Conservation (phyloP, 2,888 invertebrate genomes). For the Alsophila aescularia region DNA sequence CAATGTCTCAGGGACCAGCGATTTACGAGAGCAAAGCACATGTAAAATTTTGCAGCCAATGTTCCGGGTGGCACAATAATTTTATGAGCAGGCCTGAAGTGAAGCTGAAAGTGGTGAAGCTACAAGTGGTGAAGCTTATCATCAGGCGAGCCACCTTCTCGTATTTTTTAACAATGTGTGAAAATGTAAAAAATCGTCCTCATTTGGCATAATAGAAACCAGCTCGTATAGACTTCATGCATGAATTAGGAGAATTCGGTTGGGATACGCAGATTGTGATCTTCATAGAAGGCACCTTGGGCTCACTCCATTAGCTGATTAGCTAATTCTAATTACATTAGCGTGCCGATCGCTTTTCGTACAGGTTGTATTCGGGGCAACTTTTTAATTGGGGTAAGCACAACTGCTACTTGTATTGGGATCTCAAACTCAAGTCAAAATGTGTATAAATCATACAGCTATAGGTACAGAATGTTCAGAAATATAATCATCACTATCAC, state of each 20-base stretch:
- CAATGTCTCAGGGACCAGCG: too few relatives aligned
- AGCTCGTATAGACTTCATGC: slow-evolving; percentile 28
- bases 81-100: too few relatives aligned
- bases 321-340: slow-evolving; percentile 59
- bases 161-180: too few relatives aligned
- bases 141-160: too few relatives aligned
- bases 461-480: too few relatives aligned
- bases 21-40: too few relatives aligned
- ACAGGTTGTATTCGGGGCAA: slow-evolving; percentile 25
- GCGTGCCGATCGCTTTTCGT: slow-evolving; percentile 47
- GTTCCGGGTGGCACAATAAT: too few relatives aligned
- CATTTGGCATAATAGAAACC: slow-evolving; percentile 8
- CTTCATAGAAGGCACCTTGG: slow-evolving; percentile 56
- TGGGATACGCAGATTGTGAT: slow-evolving; percentile 57
- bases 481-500: too few relatives aligned
- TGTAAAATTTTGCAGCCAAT: too few relatives aligned
- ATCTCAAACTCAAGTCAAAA: not conserved
- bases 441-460: too few relatives aligned
- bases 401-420: slow-evolving; percentile 4
- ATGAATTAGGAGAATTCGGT: slow-evolving; percentile 32
- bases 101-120: too few relatives aligned
- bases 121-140: too few relatives aligned
- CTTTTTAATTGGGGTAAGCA: slow-evolving; percentile 29
- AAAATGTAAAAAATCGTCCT: not conserved
- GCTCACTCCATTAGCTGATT: slow-evolving; percentile 72